Evolutionary conservation across 2,113 vertebrate species (phyloP).

Genomic region (Lepisosteus osseus): DNA sequence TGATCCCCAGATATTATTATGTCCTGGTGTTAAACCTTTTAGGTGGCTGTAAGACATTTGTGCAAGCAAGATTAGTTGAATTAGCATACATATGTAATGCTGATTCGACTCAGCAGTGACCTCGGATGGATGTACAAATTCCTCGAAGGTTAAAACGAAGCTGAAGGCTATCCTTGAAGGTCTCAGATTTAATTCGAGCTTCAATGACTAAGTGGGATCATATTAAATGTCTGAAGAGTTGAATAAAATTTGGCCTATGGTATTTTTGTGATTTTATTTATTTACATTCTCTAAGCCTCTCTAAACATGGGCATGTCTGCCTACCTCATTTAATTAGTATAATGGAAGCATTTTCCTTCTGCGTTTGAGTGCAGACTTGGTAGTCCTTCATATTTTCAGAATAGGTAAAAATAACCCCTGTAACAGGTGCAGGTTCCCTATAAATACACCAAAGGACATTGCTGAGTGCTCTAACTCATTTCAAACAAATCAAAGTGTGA

Average conservation of each 20-base stretch:
- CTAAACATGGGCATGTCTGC: neutral
- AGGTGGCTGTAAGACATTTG: conserved; percentile 70
- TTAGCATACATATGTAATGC: conserved; percentile 69
- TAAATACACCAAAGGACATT: conserved; percentile 61
- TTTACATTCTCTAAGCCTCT: conserved; percentile 10
- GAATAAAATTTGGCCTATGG: conserved; percentile 59
- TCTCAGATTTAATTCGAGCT: conserved; percentile 62
- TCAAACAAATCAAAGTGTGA: conserved; percentile 74
- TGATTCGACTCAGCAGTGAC: conserved; percentile 59
- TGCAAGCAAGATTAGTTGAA: conserved; percentile 67
- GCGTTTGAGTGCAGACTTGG: too few relatives aligned
- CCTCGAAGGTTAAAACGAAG: conserved; percentile 52
- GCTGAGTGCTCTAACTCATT: conserved; percentile 63
- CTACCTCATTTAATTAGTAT: too few relatives aligned
- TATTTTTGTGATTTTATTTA: conserved; percentile 47
- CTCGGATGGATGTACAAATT: conserved; percentile 55
- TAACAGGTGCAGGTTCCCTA: conserved; percentile 42
- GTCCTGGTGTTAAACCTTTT: conserved; percentile 61
- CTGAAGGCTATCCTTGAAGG: conserved; percentile 48
- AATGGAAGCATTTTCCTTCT: too few relatives aligned
- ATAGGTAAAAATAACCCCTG: neutral
- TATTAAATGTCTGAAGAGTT: conserved; percentile 46
- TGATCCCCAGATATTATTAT: conserved; percentile 64
- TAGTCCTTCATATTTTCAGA: too few relatives aligned
- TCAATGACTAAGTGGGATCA: conserved; percentile 61